phyloP scores from a whole-genome alignment of 2,113 vertebrate species.

The Clarias gariepinus region DNA sequence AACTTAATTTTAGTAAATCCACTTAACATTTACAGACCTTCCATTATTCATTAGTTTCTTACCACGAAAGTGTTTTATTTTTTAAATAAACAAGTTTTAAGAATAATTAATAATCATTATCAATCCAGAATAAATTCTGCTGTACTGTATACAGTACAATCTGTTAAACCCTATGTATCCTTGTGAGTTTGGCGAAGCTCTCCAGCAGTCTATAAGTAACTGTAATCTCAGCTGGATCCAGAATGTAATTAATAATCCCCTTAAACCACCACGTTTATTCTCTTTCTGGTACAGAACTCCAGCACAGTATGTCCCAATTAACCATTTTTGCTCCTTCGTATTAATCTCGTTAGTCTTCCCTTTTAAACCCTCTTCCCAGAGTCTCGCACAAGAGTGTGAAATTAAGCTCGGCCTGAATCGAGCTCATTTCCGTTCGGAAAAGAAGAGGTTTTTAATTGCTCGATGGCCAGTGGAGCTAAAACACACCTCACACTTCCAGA shows the following conservation, averaged over 20 bases:
- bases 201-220: conserved; percentile 65
- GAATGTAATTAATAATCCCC: conserved; percentile 67
- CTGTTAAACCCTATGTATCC: conserved; percentile 37
- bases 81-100: background rate
- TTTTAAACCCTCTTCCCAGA: conserved; percentile 69
- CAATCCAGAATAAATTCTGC: background rate
- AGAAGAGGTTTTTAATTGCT: conserved; percentile 71
- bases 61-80: background rate
- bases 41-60: background rate
- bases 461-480: conserved; percentile 65
- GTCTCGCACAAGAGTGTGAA: conserved; percentile 73
- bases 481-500: conserved; percentile 73
- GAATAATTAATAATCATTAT: background rate
- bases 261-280: conserved; percentile 73
- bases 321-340: conserved; percentile 65
- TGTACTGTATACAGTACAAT: background rate
- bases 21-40: background rate
- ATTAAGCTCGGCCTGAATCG: conserved; percentile 70
- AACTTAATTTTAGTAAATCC: no score
- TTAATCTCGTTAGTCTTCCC: conserved; percentile 61
- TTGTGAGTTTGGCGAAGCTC: conserved; percentile 55
- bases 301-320: conserved; percentile 64
- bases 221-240: conserved; percentile 57
- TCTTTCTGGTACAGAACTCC: conserved; percentile 61
- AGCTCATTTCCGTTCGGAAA: conserved; percentile 71